Base-by-base conservation (phyloP, 2,888 invertebrate species). In the Netelia melanura region DNA sequence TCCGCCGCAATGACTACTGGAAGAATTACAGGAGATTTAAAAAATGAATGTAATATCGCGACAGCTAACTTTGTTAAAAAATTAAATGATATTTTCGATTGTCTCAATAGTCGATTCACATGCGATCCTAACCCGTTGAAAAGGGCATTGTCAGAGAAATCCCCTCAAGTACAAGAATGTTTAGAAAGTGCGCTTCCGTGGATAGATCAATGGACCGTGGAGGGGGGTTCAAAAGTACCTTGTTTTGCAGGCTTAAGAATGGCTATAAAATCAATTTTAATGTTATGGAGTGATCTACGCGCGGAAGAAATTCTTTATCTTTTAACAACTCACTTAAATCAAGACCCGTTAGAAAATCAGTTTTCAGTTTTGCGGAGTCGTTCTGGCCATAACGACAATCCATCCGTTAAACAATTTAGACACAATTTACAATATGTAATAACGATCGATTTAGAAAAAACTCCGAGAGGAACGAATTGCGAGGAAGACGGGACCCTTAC, bases 201-300 rank as follows among this genome's bases (percentile, higher is more conserved):
- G 81, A 62, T 86, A 52, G 78, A 86, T 56, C 71, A 84, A 43
- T 78, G 71, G 86, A 38, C 81, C 17, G 78, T 85, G 64, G 71
- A 54, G 43, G 70, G 70, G 30, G 52, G 77, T 74, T 30, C 72
- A 9, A 23, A 81, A 23, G 88, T 88, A 56, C 86, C 88, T 8
- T 91, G 89, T 65, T 89, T 90, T 76, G 68, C 84, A 17, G 88
- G 88, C 10, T 84, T 90, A 38, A 48, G 74, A n/a, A 85, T 89
- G 74, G 65, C 87, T 3, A 86, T 91, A 3, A 88, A 85, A 44
- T 83, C 87, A 43, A 58, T 83, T n/a, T 70, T 85, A 11, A 74
- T 82, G 70, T 77, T 86, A 44, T 87, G 84, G 86, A 80, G 81
- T 43, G 79, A 81, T 2, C 71, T 86, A 52, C 70, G 81, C 38